These are phyloP conservation scores for Marmota monax DNA, from an alignment of 2,113 vertebrate species.

Conservation along the genomic window DNA sequence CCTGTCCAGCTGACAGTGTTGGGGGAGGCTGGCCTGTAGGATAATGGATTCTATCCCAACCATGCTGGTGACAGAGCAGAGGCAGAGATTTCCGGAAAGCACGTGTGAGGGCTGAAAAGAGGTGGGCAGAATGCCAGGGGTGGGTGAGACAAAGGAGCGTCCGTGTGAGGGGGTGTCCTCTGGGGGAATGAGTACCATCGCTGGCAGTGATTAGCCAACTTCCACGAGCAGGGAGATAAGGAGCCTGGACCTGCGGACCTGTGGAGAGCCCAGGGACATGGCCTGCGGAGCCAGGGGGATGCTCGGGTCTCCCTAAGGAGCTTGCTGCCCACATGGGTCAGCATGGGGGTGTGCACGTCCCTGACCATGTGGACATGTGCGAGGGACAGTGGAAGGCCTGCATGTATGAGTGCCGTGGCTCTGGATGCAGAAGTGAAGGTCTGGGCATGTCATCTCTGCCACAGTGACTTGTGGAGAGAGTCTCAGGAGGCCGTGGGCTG, in stretches of 20 bases:
- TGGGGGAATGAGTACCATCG: neutral
- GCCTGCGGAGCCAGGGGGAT: neutral
- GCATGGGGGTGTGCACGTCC: rapidly evolving
- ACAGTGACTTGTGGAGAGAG: too few species aligned
- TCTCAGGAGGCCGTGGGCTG: neutral
- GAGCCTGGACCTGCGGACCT: neutral
- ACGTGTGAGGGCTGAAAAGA: neutral
- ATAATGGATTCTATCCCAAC: neutral
- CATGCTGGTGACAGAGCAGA: neutral
- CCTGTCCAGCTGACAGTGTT: neutral
- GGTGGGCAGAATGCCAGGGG: slow-evolving; percentile 7
- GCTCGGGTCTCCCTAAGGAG: neutral
- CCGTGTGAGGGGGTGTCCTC: neutral
- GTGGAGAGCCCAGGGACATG: neutral
- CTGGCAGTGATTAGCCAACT: neutral
- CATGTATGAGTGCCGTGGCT: neutral
- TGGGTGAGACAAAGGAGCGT: neutral
- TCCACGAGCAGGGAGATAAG: neutral
- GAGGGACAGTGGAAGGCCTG: too few species aligned
- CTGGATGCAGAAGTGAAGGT: neutral
- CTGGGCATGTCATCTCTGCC: too few species aligned
- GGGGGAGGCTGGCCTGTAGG: neutral
- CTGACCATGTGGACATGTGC: too few species aligned
- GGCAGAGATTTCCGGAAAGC: neutral
- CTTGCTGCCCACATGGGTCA: neutral